Base-by-base conservation (phyloP, 2,888 invertebrate species). In the Tipula confusa region DNA sequence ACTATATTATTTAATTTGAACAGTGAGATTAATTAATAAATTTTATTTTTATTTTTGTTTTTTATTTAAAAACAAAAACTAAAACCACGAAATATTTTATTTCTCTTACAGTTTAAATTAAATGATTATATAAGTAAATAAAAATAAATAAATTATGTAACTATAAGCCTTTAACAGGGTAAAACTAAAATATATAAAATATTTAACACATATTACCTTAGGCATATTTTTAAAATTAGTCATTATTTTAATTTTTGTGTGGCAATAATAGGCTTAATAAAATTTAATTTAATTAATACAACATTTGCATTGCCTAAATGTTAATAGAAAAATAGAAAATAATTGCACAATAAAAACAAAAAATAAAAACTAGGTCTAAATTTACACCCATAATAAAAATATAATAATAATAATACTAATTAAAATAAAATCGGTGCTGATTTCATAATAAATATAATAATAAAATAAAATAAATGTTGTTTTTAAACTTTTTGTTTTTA, bases 341-440 rank as follows among this genome's bases (percentile, higher is more conserved):
- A 38, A 81, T 24, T 64, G 64, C 64, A 64, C 24, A 64, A 64
- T 43, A 64, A 64, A 64, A 64, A 24, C 2, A 18, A 83, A 83
- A 83, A 29, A 29, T 48, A 83, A 18, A 82, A 38, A 31, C 29
- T 82, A 84, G 43, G 43, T 84, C 82, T 83, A 83, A 83, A 83
- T 64, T 64, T 48, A 64, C 84, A 29, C 64, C 64, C 15, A 43
- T 81, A 82, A 80, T 15, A 13, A 48, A 79, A 83, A 31, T 29
- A 83, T 82, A 82, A 82, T 18, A 83, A 36, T 31, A 83, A 83
- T 64, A 48, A 83, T 82, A 33, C 64, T 83, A 82, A 83, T 84
- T 83, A 83, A 84, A 31, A 84, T 31, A 82, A 82, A 18, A 83
- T 24, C 31, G 18, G 83, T 48, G 43, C 33, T 83, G 43, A 83